phyloP scores from a whole-genome alignment of 2,797 vertebrate genomes.

The Danio tinwini region DNA sequence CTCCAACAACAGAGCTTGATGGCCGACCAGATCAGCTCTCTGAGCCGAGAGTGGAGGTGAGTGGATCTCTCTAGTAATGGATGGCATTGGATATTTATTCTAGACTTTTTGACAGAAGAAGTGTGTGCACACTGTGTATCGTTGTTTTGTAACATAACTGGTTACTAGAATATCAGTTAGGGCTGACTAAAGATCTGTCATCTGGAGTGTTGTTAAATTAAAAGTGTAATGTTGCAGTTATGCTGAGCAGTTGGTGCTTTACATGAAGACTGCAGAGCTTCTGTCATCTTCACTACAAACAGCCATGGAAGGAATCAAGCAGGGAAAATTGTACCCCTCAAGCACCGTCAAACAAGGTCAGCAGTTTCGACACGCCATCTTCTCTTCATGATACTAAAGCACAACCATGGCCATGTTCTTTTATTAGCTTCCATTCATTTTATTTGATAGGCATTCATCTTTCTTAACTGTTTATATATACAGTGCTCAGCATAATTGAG shows the following conservation, averaged over 20 bases:
- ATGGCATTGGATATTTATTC: neutral
- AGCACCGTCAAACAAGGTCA: slow-evolving; percentile 94
- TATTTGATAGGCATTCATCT: neutral
- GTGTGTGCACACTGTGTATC: neutral
- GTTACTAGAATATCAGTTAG: neutral
- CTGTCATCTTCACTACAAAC: slow-evolving; percentile 88
- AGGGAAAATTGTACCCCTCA: slow-evolving; percentile 92
- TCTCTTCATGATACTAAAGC: neutral
- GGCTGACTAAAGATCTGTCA: neutral
- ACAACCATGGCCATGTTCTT: neutral
- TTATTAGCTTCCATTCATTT: neutral
- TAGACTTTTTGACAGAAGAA: neutral
- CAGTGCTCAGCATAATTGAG: too few species aligned
- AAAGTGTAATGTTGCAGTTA: slow-evolving; percentile 76
- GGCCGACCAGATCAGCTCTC: slow-evolving; percentile 95
- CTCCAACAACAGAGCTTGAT: slow-evolving; percentile 91
- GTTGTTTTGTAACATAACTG: neutral
- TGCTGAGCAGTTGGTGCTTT: slow-evolving; percentile 94
- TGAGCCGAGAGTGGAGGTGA: slow-evolving; percentile 96
- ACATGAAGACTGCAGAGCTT: slow-evolving; percentile 92
- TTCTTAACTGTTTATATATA: too few species aligned
- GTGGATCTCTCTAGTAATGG: slow-evolving; percentile 25
- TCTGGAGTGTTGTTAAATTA: neutral
- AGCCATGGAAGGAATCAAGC: slow-evolving; percentile 89
- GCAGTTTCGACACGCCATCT: neutral